Evolutionary conservation across 2,113 vertebrate genomes (phyloP).

Genomic region (Chloropsis cyanopogon): DNA sequence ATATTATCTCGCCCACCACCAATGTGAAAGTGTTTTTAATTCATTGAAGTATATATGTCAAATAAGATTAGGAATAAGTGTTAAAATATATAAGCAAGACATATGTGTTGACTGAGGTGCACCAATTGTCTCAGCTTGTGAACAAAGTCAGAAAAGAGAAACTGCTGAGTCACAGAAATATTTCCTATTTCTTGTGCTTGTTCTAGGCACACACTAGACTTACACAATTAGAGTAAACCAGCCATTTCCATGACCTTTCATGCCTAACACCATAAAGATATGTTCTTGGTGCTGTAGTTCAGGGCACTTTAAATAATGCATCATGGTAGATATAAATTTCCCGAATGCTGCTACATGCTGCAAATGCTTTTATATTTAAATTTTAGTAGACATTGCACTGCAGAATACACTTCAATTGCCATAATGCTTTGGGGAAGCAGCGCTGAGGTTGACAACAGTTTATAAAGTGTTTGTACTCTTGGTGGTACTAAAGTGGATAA

Average conservation of each 20-base stretch:
- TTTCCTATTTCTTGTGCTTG: background rate
- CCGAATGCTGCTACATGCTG: background rate
- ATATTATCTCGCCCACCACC: background rate
- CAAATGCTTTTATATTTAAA: background rate
- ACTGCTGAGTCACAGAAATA: background rate
- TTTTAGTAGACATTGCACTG: background rate
- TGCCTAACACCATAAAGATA: background rate
- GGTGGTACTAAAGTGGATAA: background rate
- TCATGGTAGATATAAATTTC: background rate
- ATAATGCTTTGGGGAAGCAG: background rate
- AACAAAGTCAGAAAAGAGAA: background rate
- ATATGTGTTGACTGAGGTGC: background rate
- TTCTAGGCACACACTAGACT: background rate
- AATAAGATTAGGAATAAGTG: background rate
- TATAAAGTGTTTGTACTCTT: background rate
- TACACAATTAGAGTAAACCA: background rate
- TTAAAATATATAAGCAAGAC: background rate
- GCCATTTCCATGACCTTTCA: background rate
- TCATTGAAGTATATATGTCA: background rate
- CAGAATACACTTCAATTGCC: background rate
- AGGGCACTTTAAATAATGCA: background rate
- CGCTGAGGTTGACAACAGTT: rapidly evolving
- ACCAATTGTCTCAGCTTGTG: background rate
- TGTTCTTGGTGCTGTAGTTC: background rate
- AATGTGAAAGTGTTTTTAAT: background rate